Conservation (phyloP, 2,797 vertebrate genomes). For the Champsocephalus esox region DNA sequence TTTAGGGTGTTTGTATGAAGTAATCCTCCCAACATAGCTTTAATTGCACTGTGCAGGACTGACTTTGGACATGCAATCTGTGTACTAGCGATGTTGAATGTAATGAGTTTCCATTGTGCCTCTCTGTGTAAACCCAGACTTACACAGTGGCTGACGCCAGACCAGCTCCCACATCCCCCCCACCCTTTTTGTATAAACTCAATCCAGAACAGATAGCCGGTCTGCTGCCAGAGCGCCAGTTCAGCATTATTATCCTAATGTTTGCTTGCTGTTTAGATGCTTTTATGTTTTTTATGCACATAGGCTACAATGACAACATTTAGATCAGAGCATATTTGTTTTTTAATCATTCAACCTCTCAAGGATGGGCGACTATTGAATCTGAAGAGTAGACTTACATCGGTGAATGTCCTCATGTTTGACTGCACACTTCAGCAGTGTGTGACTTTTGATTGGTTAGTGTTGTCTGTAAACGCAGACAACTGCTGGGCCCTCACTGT, state of each 20-base stretch:
- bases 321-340: not conserved
- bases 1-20: constrained; percentile 54
- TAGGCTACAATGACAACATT: constrained; percentile 9
- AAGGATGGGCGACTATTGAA: constrained; percentile 5
- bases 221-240: constrained; percentile 58
- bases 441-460: no score
- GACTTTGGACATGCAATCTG: constrained; percentile 32
- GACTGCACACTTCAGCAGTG: not conserved
- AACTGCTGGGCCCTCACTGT: no score
- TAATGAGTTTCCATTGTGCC: constrained; percentile 50
- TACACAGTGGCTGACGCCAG: constrained; percentile 53
- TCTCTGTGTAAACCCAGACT: constrained; percentile 64
- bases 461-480: no score
- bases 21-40: constrained; percentile 24
- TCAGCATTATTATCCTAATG: constrained; percentile 55
- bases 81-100: constrained; percentile 12
- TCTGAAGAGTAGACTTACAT: constrained; percentile 21
- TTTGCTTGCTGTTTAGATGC: constrained; percentile 42
- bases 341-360: constrained; percentile 7
- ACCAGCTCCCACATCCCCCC: not conserved
- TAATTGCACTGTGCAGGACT: constrained; percentile 43
- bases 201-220: constrained; percentile 52
- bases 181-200: constrained; percentile 55
- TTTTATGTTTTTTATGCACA: constrained; percentile 15
- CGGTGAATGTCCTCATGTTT: constrained; percentile 22